phyloP scores from a whole-genome alignment of 2,888 invertebrate species.

The Thysanoteuthis rhombus region DNA sequence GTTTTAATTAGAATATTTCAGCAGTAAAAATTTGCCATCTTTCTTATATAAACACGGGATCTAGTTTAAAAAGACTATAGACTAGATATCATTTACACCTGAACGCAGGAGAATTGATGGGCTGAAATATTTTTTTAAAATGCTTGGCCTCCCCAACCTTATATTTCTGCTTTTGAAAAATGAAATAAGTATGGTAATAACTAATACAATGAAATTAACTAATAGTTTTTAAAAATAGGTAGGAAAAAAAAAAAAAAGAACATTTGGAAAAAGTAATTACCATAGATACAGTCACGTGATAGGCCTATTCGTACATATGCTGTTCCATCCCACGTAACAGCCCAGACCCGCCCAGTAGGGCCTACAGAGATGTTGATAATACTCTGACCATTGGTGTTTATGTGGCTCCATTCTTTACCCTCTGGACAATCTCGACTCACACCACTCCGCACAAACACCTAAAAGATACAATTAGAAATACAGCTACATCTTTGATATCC shows the following conservation, averaged over 20 bases:
- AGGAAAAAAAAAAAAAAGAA: neutral
- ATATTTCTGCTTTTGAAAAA: neutral
- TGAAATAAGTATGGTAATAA: neutral
- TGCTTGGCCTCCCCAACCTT: no score
- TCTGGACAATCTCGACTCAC: constrained; percentile 86
- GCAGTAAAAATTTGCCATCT: no score
- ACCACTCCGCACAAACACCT: constrained; percentile 86
- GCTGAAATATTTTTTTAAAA: no score
- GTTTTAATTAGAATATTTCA: no score
- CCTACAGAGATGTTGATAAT: constrained; percentile 87
- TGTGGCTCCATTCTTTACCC: constrained; percentile 84
- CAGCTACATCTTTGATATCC: neutral
- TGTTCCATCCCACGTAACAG: constrained; percentile 83
- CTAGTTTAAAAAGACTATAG: no score
- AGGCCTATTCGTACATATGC: constrained; percentile 84
- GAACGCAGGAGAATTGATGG: no score
- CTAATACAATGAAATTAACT: neutral
- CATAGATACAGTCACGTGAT: constrained; percentile 80
- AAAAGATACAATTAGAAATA: constrained; percentile 31
- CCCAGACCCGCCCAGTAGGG: constrained; percentile 87
- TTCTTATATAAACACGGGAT: no score
- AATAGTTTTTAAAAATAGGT: no score
- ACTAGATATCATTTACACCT: no score
- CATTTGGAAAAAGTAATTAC: constrained; percentile 65
- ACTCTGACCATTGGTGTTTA: constrained; percentile 79